Conservation (phyloP, 2,797 vertebrate species). For the Enteromius treurensis region DNA sequence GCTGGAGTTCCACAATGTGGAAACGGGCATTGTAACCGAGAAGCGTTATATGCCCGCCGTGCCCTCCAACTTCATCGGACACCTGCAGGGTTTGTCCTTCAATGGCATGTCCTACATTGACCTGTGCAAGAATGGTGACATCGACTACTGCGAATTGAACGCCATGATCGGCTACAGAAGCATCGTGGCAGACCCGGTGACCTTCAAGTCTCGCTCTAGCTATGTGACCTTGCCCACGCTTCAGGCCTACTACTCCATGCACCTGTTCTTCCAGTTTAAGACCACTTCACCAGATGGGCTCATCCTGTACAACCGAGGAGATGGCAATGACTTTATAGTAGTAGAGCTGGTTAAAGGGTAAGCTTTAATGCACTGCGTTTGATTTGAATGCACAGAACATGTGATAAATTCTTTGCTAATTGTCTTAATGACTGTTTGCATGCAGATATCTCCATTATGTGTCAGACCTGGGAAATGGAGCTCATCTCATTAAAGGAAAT, state of each 20-base stretch:
- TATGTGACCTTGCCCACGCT: slow-evolving; percentile 94
- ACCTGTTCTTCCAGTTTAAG: slow-evolving; percentile 99
- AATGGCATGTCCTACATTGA: slow-evolving; percentile 99
- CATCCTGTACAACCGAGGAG: slow-evolving; percentile 95
- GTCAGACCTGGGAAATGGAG: slow-evolving; percentile 96
- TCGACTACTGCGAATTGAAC: slow-evolving; percentile 98
- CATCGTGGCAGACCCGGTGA: slow-evolving; percentile 98
- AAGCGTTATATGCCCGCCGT: slow-evolving; percentile 94
- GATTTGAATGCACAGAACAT: not conserved
- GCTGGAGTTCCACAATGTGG: slow-evolving; percentile 98
- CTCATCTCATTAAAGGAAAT: slow-evolving; percentile 97
- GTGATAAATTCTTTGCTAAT: slow-evolving; percentile 16
- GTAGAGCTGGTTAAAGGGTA: slow-evolving; percentile 99
- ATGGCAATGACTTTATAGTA: slow-evolving; percentile 98
- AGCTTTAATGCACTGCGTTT: slow-evolving; percentile 58
- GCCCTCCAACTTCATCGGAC: slow-evolving; percentile 98
- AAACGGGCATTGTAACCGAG: slow-evolving; percentile 98
- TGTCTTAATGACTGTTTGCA: slow-evolving; percentile 9
- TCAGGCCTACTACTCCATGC: slow-evolving; percentile 99
- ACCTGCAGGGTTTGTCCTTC: slow-evolving; percentile 95
- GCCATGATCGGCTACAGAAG: slow-evolving; percentile 97
- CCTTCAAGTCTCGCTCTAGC: slow-evolving; percentile 97
- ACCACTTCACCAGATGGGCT: slow-evolving; percentile 97
- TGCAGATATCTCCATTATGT: slow-evolving; percentile 96
- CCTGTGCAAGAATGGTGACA: slow-evolving; percentile 99